Conservation (phyloP, 2,888 invertebrate genomes). For the Cordilura impudica region DNA sequence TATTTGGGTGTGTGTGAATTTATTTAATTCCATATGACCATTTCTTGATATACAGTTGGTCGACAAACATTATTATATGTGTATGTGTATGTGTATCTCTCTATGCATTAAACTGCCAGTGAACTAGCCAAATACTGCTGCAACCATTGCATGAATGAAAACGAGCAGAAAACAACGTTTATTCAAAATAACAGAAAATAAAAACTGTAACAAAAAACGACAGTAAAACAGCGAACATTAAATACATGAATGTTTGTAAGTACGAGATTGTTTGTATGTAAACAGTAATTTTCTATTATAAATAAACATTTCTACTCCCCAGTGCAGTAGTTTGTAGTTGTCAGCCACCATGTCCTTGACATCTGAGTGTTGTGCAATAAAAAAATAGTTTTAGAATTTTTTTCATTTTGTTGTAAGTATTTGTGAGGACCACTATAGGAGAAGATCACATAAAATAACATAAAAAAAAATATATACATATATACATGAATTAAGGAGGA, state of each 20-base stretch:
- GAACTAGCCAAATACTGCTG: background rate
- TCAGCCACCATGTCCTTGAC: constrained; percentile 47
- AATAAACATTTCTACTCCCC: background rate
- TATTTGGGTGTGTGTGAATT: no score
- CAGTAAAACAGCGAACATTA: background rate
- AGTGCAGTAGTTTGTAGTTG: constrained; percentile 14
- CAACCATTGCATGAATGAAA: background rate
- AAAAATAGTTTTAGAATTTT: constrained; percentile 26
- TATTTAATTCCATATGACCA: background rate
- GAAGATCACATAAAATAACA: no score
- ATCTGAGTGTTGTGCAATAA: constrained; percentile 39
- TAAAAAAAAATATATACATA: no score
- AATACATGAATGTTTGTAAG: background rate
- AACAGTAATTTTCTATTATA: background rate
- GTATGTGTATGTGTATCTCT: no score
- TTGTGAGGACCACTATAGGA: background rate
- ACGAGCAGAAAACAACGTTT: constrained; percentile 14
- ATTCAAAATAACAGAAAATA: constrained; percentile 19
- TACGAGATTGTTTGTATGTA: constrained; percentile 9
- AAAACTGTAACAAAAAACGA: background rate
- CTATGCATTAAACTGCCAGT: background rate
- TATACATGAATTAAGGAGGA: no score
- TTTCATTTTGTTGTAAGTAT: background rate
- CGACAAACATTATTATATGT: background rate
- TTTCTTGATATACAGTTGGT: background rate